Conservation (phyloP, 2,888 invertebrate species). For the Lypha dubia region DNA sequence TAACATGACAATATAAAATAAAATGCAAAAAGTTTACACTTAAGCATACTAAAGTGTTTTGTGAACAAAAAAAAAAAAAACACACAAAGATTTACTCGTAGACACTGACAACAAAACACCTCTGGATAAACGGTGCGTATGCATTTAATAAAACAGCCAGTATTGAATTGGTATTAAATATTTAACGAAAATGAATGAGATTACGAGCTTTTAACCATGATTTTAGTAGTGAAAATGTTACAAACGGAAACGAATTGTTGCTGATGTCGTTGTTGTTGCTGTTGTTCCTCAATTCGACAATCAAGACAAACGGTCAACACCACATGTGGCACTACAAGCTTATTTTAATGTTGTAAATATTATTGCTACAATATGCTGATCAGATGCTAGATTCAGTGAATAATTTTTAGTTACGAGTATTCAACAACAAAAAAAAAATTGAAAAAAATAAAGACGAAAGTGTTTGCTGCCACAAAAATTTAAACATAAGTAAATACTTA, state of each 20-base stretch:
- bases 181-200: conserved; percentile 60
- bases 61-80: neutral
- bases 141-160: neutral
- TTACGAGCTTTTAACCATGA: conserved; percentile 48
- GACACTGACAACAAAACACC: conserved; percentile 13
- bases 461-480: conserved; percentile 44
- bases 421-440: conserved; percentile 14
- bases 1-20: conserved; percentile 36
- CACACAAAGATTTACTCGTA: too few species aligned
- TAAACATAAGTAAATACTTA: conserved; percentile 1
- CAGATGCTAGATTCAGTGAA: conserved; percentile 38
- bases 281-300: conserved; percentile 53
- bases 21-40: conserved; percentile 39
- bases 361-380: conserved; percentile 65
- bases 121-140: conserved; percentile 44
- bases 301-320: conserved; percentile 65
- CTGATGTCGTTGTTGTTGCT: conserved; percentile 18
- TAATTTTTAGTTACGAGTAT: neutral
- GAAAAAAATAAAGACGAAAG: conserved; percentile 33
- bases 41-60: conserved; percentile 2
- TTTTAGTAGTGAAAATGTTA: conserved; percentile 43
- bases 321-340: conserved; percentile 71
- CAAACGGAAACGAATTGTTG: conserved; percentile 53
- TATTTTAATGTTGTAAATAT: conserved; percentile 63
- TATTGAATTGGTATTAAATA: conserved; percentile 30